Evolutionary conservation across 2,888 invertebrate species (phyloP).

Genomic region (Polydrusus cervinus): DNA sequence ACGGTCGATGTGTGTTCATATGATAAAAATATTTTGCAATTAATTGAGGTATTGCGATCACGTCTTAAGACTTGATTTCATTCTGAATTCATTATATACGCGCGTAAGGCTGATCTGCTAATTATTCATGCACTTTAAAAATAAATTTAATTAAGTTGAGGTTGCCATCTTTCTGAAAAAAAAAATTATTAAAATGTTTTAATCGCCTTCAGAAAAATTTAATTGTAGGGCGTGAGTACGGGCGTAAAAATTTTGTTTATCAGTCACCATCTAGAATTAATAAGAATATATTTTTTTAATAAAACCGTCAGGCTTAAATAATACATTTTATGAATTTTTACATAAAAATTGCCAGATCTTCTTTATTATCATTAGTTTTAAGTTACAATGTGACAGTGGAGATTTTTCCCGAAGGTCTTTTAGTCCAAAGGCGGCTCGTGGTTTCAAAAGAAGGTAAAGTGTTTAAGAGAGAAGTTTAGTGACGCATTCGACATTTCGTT

Average conservation of each 20-base stretch:
- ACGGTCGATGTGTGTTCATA: constrained; percentile 58
- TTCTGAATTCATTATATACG: constrained; percentile 55
- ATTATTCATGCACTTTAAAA: constrained; percentile 31
- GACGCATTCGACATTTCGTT: too few species aligned
- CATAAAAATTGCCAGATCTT: too few species aligned
- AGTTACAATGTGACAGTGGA: too few species aligned
- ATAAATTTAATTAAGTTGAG: constrained; percentile 30
- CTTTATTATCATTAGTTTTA: too few species aligned
- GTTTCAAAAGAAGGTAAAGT: too few species aligned
- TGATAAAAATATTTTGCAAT: constrained; percentile 57
- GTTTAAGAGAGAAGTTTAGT: too few species aligned
- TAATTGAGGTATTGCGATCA: constrained; percentile 60
- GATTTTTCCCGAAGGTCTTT: too few species aligned
- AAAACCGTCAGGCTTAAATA: too few species aligned
- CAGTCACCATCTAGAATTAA: constrained; percentile 14
- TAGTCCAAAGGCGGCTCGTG: too few species aligned
- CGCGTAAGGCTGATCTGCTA: constrained; percentile 29
- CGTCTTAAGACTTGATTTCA: constrained; percentile 56
- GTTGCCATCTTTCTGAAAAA: neutral
- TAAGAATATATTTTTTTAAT: neutral
- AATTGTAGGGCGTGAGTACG: constrained; percentile 7
- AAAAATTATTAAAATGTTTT: constrained; percentile 19
- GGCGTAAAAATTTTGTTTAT: neutral
- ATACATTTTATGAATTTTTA: too few species aligned
- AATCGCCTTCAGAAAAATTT: constrained; percentile 1